Evolutionary conservation across 2,797 vertebrate species (phyloP), one percentile per base, ranked within the genome.

Genomic region (Phataginus tricuspis): DNA sequence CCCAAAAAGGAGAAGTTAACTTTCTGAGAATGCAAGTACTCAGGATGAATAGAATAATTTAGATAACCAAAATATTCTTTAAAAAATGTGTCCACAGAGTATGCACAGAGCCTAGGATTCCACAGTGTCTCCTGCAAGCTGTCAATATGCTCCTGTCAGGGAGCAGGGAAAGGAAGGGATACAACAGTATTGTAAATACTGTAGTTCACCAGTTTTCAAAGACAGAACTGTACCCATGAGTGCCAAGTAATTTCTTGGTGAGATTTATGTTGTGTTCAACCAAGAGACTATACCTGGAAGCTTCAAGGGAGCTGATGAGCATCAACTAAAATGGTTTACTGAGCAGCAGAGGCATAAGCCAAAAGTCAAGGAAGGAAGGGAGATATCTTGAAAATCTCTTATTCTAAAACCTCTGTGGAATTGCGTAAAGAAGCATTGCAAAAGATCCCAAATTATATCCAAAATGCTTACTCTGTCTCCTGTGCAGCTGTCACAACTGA

Each of bases 111-210:
- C n/a, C 31, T 25, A 27, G 37, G n/a, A 16, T n/a, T 82, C 49
- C 25, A 7, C 13, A 45, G 8, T 12, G 8, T 34, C 39, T 39
- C 39, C 39, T 39, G 39, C 39, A 39, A 39, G 39, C 39, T 39
- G 39, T 39, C 39, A 39, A 39, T 39, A 39, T 39, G 39, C 39
- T 39, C 4, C 39, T 39, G 39, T 39, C 39, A 39, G 39, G 39
- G 39, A 27, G 77, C 27, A 13, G 39, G 93, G 77, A 92, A 85
- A 90, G 63, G 39, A 83, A 93, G 49, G 57, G 37, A 96, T 42
- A 71, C 19, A 31, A 39, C 77, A 42, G 19, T 42, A 83, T 3
- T 55, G 11, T 69, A 37, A 39, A 39, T 39, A 39, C 39, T 39
- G 39, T 39, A 39, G 39, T 39, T 39, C 39, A 39, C 31, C 80